Evolutionary conservation across 1,140 invertebrate genomes (phyloP).

Genomic region (Ptiloglossa arizonensis): DNA sequence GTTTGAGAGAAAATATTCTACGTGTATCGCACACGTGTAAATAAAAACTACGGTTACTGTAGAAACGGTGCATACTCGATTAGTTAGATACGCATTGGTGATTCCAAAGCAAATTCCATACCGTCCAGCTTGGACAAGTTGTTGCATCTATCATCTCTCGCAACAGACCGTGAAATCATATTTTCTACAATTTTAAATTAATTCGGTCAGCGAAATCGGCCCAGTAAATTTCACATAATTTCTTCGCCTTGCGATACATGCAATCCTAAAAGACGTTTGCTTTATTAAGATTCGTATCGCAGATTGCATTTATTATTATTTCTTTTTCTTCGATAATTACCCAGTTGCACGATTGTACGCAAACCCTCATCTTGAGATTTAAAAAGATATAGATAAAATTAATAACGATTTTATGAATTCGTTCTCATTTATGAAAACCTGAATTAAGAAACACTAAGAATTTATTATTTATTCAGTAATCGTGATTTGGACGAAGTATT

Average conservation of each 20-base stretch:
- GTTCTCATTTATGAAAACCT: no score
- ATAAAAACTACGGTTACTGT: not conserved
- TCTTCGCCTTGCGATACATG: not conserved
- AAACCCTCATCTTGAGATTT: no score
- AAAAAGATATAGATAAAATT: no score
- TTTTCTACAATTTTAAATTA: constrained; percentile 35
- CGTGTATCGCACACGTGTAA: not conserved
- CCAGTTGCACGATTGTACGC: no score
- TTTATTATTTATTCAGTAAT: no score
- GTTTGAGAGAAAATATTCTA: not conserved
- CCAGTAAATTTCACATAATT: constrained; percentile 14
- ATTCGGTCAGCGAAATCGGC: constrained; percentile 17
- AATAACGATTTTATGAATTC: no score
- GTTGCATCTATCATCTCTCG: constrained; percentile 44
- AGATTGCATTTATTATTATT: no score
- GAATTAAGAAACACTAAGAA: no score
- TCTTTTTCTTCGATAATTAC: no score
- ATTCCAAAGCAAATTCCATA: constrained; percentile 34
- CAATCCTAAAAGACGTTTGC: not conserved
- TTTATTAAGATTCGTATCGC: no score
- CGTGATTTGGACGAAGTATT: no score
- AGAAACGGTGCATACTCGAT: constrained; percentile 32
- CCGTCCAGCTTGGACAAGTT: constrained; percentile 1
- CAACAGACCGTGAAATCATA: constrained; percentile 54
- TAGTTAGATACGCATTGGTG: constrained; percentile 39